Evolutionary conservation across 1,140 invertebrate species (phyloP).

Genomic region (Mya arenaria): DNA sequence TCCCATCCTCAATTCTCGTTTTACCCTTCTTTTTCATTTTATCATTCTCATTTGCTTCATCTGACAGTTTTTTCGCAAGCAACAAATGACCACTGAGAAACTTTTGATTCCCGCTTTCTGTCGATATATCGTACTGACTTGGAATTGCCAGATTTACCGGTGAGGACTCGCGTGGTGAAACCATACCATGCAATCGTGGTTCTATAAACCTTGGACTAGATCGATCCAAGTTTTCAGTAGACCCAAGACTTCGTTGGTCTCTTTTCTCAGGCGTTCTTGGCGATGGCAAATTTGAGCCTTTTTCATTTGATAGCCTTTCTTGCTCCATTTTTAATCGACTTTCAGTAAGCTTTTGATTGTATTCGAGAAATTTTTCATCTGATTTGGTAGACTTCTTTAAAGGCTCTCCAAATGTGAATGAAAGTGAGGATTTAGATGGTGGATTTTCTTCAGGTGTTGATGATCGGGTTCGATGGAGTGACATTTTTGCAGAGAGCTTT

Average conservation of each 20-base stretch:
- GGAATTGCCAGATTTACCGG: slow-evolving; percentile 55
- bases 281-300: not conserved
- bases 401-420: not conserved
- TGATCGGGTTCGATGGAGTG: slow-evolving; percentile 69
- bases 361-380: slow-evolving; percentile 50
- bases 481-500: slow-evolving; percentile 64
- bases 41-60: slow-evolving; percentile 74
- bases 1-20: slow-evolving; percentile 45
- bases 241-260: slow-evolving; percentile 1
- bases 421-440: not conserved
- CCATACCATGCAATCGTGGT: not conserved
- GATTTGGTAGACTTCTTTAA: slow-evolving; percentile 22
- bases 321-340: slow-evolving; percentile 58
- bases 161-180: slow-evolving; percentile 51
- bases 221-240: not conserved
- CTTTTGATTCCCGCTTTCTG: slow-evolving; percentile 59
- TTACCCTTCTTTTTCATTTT: slow-evolving; percentile 58
- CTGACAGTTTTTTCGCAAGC: slow-evolving; percentile 81
- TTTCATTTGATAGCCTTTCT: slow-evolving; percentile 1
- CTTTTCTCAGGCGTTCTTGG: slow-evolving; percentile 18
- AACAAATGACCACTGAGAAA: slow-evolving; percentile 78
- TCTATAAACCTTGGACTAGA: slow-evolving; percentile 32
- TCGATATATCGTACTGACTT: slow-evolving; percentile 41
- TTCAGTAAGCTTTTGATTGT: slow-evolving; percentile 68
- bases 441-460: slow-evolving; percentile 52